These are phyloP conservation scores for Poecile montanus DNA, from an alignment of 2,797 vertebrate species.

Conservation along the genomic window DNA sequence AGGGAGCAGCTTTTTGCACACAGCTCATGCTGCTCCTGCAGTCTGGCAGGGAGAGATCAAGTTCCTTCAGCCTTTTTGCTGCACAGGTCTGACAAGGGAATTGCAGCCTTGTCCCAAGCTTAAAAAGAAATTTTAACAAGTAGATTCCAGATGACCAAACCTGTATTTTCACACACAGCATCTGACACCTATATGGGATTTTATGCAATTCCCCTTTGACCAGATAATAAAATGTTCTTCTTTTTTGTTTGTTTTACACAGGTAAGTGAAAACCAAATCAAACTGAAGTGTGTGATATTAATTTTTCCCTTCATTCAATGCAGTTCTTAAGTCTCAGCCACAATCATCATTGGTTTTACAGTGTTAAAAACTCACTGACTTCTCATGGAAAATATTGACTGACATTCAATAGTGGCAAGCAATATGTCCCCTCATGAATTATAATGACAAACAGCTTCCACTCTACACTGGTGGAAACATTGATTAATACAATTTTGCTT, in stretches of 20 bases:
- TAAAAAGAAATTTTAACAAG: conserved; percentile 8
- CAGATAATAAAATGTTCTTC: background rate
- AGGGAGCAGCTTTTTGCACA: background rate
- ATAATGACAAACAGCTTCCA: background rate
- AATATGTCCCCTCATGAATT: background rate
- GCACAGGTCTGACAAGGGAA: background rate
- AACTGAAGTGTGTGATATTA: background rate
- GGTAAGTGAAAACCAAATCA: background rate
- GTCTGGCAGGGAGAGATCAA: background rate
- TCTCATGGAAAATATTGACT: background rate
- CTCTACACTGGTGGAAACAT: background rate
- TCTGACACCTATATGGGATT: background rate
- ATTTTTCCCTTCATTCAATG: background rate
- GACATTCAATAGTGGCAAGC: background rate
- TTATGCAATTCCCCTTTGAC: background rate
- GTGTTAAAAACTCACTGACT: background rate
- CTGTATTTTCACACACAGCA: background rate
- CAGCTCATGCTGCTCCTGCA: background rate
- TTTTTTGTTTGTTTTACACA: background rate
- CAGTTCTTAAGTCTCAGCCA: background rate
- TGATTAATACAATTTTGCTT: conserved; percentile 21
- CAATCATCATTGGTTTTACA: background rate
- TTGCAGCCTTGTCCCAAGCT: background rate
- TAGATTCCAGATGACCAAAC: background rate
- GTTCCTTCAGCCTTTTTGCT: background rate